These are phyloP conservation scores for Lagothrix lagotricha DNA, from an alignment of 2,797 vertebrate species.

Conservation along the genomic window DNA sequence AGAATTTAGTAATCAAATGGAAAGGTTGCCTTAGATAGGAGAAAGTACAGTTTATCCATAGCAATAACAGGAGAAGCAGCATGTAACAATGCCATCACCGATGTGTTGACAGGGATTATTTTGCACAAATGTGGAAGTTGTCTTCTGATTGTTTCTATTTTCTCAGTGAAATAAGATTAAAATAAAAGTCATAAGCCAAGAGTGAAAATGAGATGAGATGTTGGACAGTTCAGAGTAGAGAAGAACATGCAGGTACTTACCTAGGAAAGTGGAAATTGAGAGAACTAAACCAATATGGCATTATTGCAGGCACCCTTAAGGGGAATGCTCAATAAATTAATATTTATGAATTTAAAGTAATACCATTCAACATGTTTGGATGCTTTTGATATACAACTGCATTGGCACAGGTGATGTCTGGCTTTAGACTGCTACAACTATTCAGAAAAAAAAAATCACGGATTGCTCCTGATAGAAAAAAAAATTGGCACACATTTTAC, in stretches of 20 bases:
- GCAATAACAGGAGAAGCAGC: background rate
- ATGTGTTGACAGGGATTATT: background rate
- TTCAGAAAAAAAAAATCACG: background rate
- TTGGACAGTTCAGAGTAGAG: background rate
- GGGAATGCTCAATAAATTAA: background rate
- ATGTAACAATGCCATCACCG: too few relatives aligned
- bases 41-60: background rate
- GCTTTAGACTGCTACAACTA: background rate
- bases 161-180: background rate
- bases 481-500: background rate
- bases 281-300: background rate
- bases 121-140: background rate
- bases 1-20: background rate
- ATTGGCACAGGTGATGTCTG: background rate
- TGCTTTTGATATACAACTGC: background rate
- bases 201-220: background rate
- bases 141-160: background rate
- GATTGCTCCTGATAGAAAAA: background rate
- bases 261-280: background rate
- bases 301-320: background rate
- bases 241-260: background rate
- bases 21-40: background rate
- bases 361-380: background rate
- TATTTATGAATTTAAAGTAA: background rate
- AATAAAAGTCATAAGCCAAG: background rate